Percentiles rank a stretch among this genome's conserved stretches.
phyloP scores from a whole-genome alignment of 92 coral and sea anemone genomes.

The Bergia puertoricense region DNA sequence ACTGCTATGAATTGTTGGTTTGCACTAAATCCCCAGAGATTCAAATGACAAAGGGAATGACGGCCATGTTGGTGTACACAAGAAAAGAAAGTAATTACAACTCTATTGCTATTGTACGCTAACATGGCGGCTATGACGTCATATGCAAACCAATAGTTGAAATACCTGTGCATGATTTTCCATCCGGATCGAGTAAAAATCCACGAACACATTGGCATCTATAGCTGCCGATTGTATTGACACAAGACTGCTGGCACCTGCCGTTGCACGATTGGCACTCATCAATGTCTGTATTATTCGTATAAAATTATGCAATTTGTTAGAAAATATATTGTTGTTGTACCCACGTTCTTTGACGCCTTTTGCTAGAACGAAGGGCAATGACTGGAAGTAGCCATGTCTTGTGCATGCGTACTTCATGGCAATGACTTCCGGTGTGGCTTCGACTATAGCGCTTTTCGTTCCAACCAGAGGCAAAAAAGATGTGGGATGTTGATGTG shows the following conservation, averaged over 20 bases:
- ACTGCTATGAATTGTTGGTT: not conserved
- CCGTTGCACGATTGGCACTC: constrained; percentile 10
- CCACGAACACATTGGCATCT: constrained; percentile 14
- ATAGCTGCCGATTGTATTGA: constrained; percentile 6
- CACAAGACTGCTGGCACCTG: constrained; percentile 10
- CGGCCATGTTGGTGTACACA: too few relatives aligned
- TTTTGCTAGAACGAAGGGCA: not conserved
- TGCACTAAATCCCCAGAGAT: too few relatives aligned
- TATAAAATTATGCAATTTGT: not conserved
- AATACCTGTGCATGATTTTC: constrained; percentile 20
- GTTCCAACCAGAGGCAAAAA: too few relatives aligned
- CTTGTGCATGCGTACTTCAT: too few relatives aligned
- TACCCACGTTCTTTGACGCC: not conserved
- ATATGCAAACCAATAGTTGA: too few relatives aligned
- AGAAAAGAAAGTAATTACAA: too few relatives aligned
- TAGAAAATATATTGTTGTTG: not conserved
- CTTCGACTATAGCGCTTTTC: too few relatives aligned
- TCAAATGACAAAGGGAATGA: too few relatives aligned
- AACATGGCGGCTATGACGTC: too few relatives aligned
- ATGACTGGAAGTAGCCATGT: not conserved
- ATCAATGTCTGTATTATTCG: not conserved
- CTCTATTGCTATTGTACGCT: too few relatives aligned
- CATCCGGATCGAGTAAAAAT: constrained; percentile 22
- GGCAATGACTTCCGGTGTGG: too few relatives aligned
- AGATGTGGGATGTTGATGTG: too few relatives aligned